Evolutionary conservation across 2,888 invertebrate genomes (phyloP), one percentile per base, ranked within the genome.

Genomic region (Apodemia duryi): DNA sequence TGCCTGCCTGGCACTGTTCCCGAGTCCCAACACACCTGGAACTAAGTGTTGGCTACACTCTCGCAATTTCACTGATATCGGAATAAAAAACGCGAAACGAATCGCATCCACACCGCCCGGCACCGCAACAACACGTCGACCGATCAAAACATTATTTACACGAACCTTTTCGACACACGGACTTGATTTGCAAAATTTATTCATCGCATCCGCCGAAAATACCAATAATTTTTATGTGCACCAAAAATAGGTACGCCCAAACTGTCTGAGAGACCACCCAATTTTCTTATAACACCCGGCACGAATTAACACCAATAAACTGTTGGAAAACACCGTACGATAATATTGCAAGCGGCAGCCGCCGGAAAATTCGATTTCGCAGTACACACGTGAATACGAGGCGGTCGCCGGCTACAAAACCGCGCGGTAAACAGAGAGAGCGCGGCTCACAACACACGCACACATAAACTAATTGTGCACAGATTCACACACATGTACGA

Each of bases 311-410:
- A 89, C 86, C 79, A 82, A 78, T 81, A 80, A 81, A 88, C 82
- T 80, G 77, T 74, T 80, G 82, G 78, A 82, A 84, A 87, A 88
- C 90, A 89, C 88, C 82, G 86, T 83, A 77, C 73, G 79, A 81
- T 81, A 80, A 79, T 82, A 77, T 79, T 51, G n/a, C 49, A 51
- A 51, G 49, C 81, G 78, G 79, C 76, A 81, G 78, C 80, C 80
- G 82, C 81, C 86, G 87, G 88, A 82, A 88, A 90, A 90, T 80
- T 86, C 83, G 78, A 78, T 80, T 80, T 83, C 79, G 81, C 80
- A 77, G 76, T 67, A 76, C 75, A 78, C 83, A 83, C 84, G 82
- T 83, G 80, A 95, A 94, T 94, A 94, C 92, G 95, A 95, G 95
- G 84, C 94, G 96, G 83, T 86, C 86, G 76, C 92, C 93, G 84